Percentiles rank a stretch among this genome's conserved stretches.
These are phyloP conservation scores for Pao palembangensis DNA, from an alignment of 2,113 vertebrate genomes.

Conservation along the genomic window DNA sequence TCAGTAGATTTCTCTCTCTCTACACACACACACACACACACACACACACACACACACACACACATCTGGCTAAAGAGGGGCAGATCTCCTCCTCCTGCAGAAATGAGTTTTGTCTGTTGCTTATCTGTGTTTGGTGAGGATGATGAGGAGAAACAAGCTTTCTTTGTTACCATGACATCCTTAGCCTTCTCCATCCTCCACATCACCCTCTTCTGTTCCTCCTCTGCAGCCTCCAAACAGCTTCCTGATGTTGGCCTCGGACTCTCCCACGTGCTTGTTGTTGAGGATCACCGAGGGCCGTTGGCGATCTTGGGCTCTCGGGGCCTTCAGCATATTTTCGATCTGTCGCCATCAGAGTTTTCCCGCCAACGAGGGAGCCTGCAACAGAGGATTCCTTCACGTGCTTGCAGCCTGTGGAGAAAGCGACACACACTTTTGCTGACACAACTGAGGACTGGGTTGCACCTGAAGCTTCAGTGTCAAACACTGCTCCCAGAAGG, in stretches of 20 bases:
- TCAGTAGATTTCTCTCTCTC: slow-evolving; percentile 21
- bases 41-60: slow-evolving; percentile 18
- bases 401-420: slow-evolving; percentile 91
- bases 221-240: slow-evolving; percentile 96
- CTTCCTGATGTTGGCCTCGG: slow-evolving; percentile 95
- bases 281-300: slow-evolving; percentile 95
- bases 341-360: slow-evolving; percentile 99
- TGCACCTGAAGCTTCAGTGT: neutral
- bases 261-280: slow-evolving; percentile 96
- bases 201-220: slow-evolving; percentile 93
- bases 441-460: neutral
- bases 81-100: slow-evolving; percentile 65
- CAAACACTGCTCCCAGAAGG: too few relatives aligned
- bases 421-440: neutral
- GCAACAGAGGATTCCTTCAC: slow-evolving; percentile 97
- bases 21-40: too few relatives aligned
- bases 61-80: slow-evolving; percentile 60
- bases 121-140: slow-evolving; percentile 18
- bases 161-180: neutral
- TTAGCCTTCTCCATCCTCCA: neutral
- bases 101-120: slow-evolving; percentile 51
- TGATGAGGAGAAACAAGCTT: neutral
- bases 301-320: slow-evolving; percentile 97
- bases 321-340: slow-evolving; percentile 95
- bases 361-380: slow-evolving; percentile 94